These are phyloP conservation scores for Acomys russatus DNA, from an alignment of 2,797 vertebrate species.

Conservation along the genomic window DNA sequence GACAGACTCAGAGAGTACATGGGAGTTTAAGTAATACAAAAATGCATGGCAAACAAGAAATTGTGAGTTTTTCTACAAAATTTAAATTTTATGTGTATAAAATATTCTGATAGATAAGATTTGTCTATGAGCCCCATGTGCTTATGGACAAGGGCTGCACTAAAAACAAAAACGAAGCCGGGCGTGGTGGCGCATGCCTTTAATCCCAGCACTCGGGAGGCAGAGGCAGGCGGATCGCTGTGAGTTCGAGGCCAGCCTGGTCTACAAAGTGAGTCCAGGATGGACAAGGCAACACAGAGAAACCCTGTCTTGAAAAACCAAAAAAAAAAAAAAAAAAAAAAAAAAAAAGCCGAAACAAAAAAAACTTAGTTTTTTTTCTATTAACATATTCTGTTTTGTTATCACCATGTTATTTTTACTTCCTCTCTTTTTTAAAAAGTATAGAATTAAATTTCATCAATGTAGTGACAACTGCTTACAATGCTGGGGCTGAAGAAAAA, in stretches of 20 bases:
- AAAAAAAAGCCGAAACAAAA: too few relatives aligned
- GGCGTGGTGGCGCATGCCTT: too few relatives aligned
- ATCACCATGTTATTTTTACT: not conserved
- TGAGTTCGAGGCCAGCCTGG: too few relatives aligned
- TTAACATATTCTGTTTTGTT: not conserved
- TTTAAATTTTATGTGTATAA: slow-evolving; percentile 12
- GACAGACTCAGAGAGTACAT: not conserved
- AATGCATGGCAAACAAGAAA: not conserved
- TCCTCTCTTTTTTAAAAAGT: not conserved
- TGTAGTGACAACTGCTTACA: slow-evolving; percentile 48
- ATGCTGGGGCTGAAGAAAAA: slow-evolving; percentile 60
- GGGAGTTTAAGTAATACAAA: not conserved
- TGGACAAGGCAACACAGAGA: too few relatives aligned
- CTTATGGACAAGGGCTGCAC: not conserved
- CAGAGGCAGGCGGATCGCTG: too few relatives aligned
- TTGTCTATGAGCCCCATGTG: not conserved
- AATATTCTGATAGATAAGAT: not conserved
- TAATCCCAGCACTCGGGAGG: too few relatives aligned
- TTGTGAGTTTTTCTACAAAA: slow-evolving; percentile 15
- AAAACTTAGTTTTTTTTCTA: not conserved
- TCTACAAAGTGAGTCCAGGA: too few relatives aligned
- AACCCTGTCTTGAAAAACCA: too few relatives aligned
- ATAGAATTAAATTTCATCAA: not conserved
- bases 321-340: too few relatives aligned
- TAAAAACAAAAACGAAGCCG: too few relatives aligned